Evolutionary conservation across 2,113 vertebrate genomes (phyloP), one percentile per base, ranked within the genome.

Genomic region (Ascaphus truei): DNA sequence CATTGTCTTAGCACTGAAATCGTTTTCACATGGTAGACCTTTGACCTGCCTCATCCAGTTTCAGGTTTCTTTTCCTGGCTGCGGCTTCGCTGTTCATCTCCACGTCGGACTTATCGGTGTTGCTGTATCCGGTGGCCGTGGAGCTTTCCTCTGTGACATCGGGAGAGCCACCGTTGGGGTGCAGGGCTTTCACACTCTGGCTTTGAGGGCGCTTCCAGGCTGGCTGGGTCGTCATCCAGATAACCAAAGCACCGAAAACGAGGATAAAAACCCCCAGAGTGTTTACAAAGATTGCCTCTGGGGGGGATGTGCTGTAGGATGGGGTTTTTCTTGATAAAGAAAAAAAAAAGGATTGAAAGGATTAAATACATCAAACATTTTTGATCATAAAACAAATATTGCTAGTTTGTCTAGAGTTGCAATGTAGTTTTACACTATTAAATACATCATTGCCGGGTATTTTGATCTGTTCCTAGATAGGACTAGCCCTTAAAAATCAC

Each of bases 201-300:
- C 92, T 93, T 12, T 61, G 81, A 3, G 97, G 95, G 15, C 97
- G 94, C 77, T 95, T 96, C 97, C 97, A 98, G 1, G 90, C 83
- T 0, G 86, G 73, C 20, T 86, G 93, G 73, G 93, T 97, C 68
- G 81, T 90, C 64, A 98, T 95, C 95, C 94, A 98, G 68, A 98
- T 76, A 74, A 98, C 77, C 3, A 94, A 73, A 1, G 71, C 88
- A 23, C 95, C 96, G 65, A 91, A 98, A 41, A 92, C 16, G 16
- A 92, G 71, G 30, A 98, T 78, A 60, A 99, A 68, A 71, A 98
- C 31, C 51, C 97, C 94, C 1, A 99, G 84, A 37, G 84, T 74
- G 16, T 99, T 99, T 69, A 92, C 88, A 60, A 98, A 95, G 66
- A 72, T 65, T 7, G 86, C 96, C 79, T 98, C 94, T 68, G 94